A percentile compares a stretch with the other conserved stretches of the same genome.
Evolutionary conservation across 2,888 invertebrate species (phyloP).

Genomic region (Drosophila melanocephala): DNA sequence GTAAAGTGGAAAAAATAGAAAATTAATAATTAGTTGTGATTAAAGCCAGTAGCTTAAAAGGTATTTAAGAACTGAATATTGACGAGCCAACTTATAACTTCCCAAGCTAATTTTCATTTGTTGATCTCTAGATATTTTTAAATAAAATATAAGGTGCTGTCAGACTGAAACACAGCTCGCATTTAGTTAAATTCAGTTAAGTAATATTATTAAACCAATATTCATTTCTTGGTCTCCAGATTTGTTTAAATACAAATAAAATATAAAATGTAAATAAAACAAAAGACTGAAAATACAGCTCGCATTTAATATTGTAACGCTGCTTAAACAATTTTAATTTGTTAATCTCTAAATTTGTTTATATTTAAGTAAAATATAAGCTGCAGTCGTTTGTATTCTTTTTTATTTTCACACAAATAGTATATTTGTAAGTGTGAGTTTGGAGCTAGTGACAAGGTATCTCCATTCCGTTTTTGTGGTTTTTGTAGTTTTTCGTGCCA

Average conservation of each 20-base stretch:
- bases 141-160: neutral
- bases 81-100: neutral
- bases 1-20: neutral
- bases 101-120: neutral
- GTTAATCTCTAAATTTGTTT: neutral
- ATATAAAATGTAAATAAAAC: neutral
- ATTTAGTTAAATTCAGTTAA: neutral
- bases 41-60: neutral
- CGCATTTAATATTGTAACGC: neutral
- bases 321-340: neutral
- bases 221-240: neutral
- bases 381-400: neutral
- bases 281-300: neutral
- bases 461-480: neutral
- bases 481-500: slow-evolving; percentile 18
- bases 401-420: neutral
- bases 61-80: neutral
- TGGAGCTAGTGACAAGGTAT: neutral
- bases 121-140: neutral
- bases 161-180: neutral
- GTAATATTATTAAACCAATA: neutral
- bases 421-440: neutral
- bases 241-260: neutral
- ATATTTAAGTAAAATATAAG: neutral
- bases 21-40: neutral